Conservation (phyloP, 1,140 invertebrate species). For the Drosophila setifemur region DNA sequence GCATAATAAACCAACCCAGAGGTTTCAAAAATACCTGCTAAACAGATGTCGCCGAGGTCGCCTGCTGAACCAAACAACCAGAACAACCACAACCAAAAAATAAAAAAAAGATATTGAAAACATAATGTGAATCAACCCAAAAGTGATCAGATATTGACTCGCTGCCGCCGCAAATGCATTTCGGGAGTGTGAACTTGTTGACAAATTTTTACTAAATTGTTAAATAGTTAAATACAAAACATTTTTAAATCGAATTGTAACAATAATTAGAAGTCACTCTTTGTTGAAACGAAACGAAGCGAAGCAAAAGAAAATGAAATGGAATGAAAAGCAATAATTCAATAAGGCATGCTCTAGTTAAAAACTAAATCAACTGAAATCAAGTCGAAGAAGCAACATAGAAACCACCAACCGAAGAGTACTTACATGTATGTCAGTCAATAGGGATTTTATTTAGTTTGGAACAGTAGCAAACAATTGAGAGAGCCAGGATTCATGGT, state of each 20-base stretch:
- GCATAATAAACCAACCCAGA: slow-evolving; percentile 60
- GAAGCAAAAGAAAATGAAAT: slow-evolving; percentile 37
- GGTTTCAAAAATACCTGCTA: slow-evolving; percentile 81
- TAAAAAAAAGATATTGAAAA: neutral
- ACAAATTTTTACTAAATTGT: slow-evolving; percentile 75
- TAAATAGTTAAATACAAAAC: slow-evolving; percentile 70
- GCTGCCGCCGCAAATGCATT: slow-evolving; percentile 36
- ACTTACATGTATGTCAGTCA: slow-evolving; percentile 46
- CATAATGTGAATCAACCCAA: neutral
- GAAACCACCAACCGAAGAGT: slow-evolving; percentile 52
- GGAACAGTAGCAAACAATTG: neutral
- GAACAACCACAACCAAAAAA: neutral
- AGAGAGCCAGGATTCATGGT: neutral
- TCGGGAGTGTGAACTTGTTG: slow-evolving; percentile 53
- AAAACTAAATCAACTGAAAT: slow-evolving; percentile 59
- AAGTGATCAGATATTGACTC: neutral
- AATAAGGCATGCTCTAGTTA: slow-evolving; percentile 70
- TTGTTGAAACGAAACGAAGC: slow-evolving; percentile 30
- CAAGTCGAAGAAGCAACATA: slow-evolving; percentile 46
- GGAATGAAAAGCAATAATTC: slow-evolving; percentile 77
- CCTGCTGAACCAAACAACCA: neutral
- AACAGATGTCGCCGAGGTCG: slow-evolving; percentile 40
- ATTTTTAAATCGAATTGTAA: slow-evolving; percentile 78
- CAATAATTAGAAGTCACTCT: slow-evolving; percentile 72
- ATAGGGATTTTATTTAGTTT: slow-evolving; percentile 48